These are phyloP conservation scores for Pomacea canaliculata DNA, from an alignment of 2,888 invertebrate genomes.

Conservation along the genomic window DNA sequence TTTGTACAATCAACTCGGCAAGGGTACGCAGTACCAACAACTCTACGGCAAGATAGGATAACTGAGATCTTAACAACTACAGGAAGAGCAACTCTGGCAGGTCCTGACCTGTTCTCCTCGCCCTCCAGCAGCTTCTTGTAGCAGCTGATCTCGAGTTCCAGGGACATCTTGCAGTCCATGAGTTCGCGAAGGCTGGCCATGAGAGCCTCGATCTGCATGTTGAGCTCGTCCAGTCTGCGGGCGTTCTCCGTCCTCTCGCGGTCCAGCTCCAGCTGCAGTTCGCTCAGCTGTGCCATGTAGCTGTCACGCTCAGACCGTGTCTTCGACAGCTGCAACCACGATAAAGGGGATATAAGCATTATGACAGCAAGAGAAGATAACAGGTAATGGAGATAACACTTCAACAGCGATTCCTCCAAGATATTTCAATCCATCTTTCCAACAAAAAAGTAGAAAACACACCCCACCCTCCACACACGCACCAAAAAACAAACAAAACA, in stretches of 20 bases:
- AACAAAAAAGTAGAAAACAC: neutral
- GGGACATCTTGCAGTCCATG: constrained; percentile 71
- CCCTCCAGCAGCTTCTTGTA: constrained; percentile 73
- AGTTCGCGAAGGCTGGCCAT: constrained; percentile 46
- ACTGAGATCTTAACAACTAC: too few species aligned
- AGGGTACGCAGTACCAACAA: too few species aligned
- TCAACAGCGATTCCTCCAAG: neutral
- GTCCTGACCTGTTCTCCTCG: constrained; percentile 71
- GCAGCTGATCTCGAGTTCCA: constrained; percentile 73
- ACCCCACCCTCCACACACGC: too few species aligned
- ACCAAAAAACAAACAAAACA: neutral
- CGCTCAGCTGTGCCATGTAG: constrained; percentile 27
- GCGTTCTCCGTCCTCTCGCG: constrained; percentile 33
- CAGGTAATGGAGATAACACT: too few species aligned
- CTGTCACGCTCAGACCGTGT: constrained; percentile 35
- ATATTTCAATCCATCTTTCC: neutral
- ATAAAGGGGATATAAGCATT: neutral
- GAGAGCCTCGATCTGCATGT: constrained; percentile 39
- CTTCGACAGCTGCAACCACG: constrained; percentile 27
- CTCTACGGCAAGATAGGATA: too few species aligned
- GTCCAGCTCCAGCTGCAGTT: constrained; percentile 38
- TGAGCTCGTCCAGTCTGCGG: constrained; percentile 32
- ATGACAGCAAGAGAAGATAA: too few species aligned
- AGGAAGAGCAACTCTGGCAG: too few species aligned
- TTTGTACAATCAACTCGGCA: too few species aligned